phyloP scores from a whole-genome alignment of 2,797 vertebrate species.

The Prionace glauca region DNA sequence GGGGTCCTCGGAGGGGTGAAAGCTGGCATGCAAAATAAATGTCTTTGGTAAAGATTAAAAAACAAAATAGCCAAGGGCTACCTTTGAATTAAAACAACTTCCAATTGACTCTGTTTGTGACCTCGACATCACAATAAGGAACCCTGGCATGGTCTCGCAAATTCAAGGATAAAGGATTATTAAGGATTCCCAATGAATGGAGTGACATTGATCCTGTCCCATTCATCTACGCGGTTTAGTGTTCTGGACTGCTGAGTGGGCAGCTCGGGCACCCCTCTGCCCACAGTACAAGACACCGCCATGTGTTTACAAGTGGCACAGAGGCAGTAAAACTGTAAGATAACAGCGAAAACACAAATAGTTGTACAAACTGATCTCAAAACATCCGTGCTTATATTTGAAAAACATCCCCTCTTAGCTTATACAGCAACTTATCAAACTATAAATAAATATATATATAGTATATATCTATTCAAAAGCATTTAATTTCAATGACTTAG shows the following conservation, averaged over 20 bases:
- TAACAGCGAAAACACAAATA: constrained; percentile 1
- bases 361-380: background rate
- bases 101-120: constrained; percentile 22
- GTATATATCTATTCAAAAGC: background rate
- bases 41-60: background rate
- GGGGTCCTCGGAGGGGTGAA: background rate
- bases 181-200: constrained; percentile 10
- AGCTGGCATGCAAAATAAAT: constrained; percentile 24
- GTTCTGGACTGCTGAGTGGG: background rate
- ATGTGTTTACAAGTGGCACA: background rate
- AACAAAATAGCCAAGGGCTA: background rate
- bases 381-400: background rate
- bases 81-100: background rate
- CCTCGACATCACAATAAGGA: background rate
- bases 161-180: background rate
- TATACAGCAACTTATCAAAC: background rate
- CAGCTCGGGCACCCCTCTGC: background rate
- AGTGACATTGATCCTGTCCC: background rate
- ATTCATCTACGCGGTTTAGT: background rate
- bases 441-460: background rate
- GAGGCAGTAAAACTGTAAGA: background rate
- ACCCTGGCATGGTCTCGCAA: background rate
- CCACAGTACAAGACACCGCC: background rate
- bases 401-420: background rate
- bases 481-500: background rate